Base-by-base conservation (phyloP, 2,888 invertebrate species). In the Tetrapedia diversipes region DNA sequence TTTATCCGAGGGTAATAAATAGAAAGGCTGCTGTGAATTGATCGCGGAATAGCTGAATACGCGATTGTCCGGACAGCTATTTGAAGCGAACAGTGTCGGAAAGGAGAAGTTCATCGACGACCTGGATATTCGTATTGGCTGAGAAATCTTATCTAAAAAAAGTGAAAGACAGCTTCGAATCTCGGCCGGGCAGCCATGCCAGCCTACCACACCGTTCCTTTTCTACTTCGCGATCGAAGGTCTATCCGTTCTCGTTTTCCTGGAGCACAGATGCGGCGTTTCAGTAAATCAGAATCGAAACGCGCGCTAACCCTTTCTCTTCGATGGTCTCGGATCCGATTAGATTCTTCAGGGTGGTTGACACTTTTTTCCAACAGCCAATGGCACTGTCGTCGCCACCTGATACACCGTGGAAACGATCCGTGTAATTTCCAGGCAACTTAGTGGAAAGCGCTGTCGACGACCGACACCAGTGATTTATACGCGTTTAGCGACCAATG, bases 391-490 rank as follows among this genome's bases (percentile, higher is more conserved):
- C 37, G 47, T 24, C 45, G 39, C 32, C 41, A 34, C 71, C n/a
- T n/a, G 77, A 64, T 75, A 77, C 66, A 84, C 69, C 80, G 71
- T 74, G 82, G 84, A 87, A 88, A 88, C 88, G 86, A 87, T 83
- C 87, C 86, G 88, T 88, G 86, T 87, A 88, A 88, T 88, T 87
- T 83, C 73, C 80, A 84, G 85, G 86, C 73, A 83, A 87, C 86
- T 87, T 82, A 79, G 77, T 49, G 77, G 77, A 65, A 71, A 79
- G 75, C 80, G 79, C 83, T 81, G 87, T 86, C 86, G 81, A 79
- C 86, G 82, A 81, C 71, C 86, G 83, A 81, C 85, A 77, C 79
- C 83, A 68, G 84, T 87, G 86, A 88, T 88, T 87, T 88, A 87
- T 87, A 80, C 79, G 75, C 80, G 80, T 82, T 86, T 77, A 51